phyloP scores from a whole-genome alignment of 2,113 vertebrate species.

The Podarcis cretensis region DNA sequence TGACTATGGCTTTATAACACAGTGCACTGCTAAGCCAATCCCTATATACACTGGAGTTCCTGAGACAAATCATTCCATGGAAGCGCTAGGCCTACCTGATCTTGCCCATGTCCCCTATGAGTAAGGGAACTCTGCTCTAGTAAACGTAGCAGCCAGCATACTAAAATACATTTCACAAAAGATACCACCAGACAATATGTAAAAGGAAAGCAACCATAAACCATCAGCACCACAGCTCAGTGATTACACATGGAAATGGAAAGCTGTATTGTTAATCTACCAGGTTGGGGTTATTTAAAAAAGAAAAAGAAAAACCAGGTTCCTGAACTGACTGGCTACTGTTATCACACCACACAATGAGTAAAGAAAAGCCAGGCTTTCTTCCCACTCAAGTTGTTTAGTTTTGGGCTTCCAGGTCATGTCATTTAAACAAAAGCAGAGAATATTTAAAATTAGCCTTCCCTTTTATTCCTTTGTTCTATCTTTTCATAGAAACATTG shows the following conservation, averaged over 20 bases:
- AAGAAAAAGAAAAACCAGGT: background rate
- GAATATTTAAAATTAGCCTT: conserved; percentile 27
- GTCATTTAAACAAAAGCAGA: conserved; percentile 36
- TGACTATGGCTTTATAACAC: background rate
- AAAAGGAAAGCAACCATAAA: background rate
- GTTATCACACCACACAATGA: background rate
- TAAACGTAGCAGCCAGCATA: background rate
- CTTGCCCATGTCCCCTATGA: background rate
- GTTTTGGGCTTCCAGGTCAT: conserved; percentile 30
- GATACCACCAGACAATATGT: background rate
- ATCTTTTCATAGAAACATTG: conserved; percentile 21
- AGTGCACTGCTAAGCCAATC: background rate
- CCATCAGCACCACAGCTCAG: background rate
- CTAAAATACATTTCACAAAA: background rate
- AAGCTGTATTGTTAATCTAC: background rate
- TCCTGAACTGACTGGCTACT: background rate
- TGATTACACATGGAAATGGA: background rate
- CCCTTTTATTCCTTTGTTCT: conserved; percentile 45
- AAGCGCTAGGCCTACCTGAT: background rate
- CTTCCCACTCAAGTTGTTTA: background rate
- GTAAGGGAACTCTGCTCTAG: background rate
- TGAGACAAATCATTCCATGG: background rate
- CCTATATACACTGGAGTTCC: background rate
- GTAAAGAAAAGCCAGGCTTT: background rate
- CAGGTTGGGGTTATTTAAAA: background rate